Evolutionary conservation across 2,113 vertebrate genomes (phyloP).

Genomic region (Oriolus oriolus): DNA sequence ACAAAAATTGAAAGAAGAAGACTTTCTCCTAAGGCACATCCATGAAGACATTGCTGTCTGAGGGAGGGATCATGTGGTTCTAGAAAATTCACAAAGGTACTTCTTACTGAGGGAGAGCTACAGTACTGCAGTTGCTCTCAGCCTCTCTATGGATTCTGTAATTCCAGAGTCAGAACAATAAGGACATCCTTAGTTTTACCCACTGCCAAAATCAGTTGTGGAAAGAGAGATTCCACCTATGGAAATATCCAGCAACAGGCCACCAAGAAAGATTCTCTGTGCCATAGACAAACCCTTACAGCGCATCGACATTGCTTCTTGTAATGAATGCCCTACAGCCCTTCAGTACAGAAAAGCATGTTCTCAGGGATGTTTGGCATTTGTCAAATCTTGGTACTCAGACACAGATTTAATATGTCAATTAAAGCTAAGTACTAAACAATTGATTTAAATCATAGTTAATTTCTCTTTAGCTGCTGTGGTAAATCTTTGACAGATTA

Average conservation of each 20-base stretch:
- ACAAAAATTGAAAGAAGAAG: neutral
- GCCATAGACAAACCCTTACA: neutral
- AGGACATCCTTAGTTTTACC: neutral
- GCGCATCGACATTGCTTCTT: neutral
- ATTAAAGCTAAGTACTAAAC: slow-evolving; percentile 31
- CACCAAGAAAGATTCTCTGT: neutral
- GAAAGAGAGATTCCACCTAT: neutral
- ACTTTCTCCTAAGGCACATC: neutral
- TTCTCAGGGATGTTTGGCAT: slow-evolving; percentile 22
- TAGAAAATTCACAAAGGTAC: neutral
- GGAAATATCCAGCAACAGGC: neutral
- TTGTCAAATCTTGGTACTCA: slow-evolving; percentile 31
- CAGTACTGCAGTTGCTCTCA: neutral
- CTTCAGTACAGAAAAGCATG: neutral
- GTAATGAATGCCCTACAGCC: neutral
- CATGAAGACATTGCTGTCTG: neutral
- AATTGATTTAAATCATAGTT: slow-evolving; percentile 46
- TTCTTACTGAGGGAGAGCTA: neutral
- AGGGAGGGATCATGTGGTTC: neutral
- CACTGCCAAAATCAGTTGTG: neutral
- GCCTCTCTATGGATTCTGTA: neutral
- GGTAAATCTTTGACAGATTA: slow-evolving; percentile 12
- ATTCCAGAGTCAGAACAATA: neutral
- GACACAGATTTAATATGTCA: slow-evolving; percentile 24
- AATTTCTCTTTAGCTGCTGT: slow-evolving; percentile 1